Percentiles rank a stretch among this genome's conserved stretches.
Evolutionary conservation across 2,888 invertebrate genomes (phyloP).

Genomic region (Drosophila kokeensis): DNA sequence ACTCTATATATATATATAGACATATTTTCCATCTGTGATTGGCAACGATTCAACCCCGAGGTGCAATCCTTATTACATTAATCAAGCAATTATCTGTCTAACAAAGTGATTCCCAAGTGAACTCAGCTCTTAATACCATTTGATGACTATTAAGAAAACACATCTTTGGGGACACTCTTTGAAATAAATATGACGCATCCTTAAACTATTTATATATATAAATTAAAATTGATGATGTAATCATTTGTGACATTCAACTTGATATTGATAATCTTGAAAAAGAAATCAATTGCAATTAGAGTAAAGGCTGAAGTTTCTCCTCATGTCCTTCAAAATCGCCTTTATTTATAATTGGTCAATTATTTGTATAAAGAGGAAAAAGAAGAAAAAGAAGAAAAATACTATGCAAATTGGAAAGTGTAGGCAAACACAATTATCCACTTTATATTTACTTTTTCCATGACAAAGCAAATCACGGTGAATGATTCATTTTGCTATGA

Average conservation of each 20-base stretch:
- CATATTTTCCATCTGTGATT: not conserved
- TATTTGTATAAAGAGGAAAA: not conserved
- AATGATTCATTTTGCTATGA: not conserved
- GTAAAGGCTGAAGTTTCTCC: not conserved
- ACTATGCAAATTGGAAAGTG: not conserved
- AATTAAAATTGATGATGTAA: not conserved
- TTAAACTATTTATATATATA: not conserved
- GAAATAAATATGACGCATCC: not conserved
- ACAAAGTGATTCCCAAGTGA: slow-evolving; percentile 9
- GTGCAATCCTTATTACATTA: slow-evolving; percentile 13
- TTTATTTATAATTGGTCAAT: not conserved
- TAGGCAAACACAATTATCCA: not conserved
- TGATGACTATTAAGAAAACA: slow-evolving; percentile 18
- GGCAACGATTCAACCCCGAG: slow-evolving; percentile 15
- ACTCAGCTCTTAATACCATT: slow-evolving; percentile 18
- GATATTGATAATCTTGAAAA: not conserved
- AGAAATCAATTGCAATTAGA: not conserved
- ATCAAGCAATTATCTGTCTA: slow-evolving; percentile 16
- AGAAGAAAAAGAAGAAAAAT: not conserved
- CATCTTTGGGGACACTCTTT: not conserved
- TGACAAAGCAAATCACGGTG: not conserved
- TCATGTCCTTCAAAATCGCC: not conserved
- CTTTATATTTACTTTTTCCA: not conserved
- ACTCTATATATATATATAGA: not conserved
- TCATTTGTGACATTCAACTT: not conserved